phyloP scores from a whole-genome alignment of 2,113 vertebrate species.

The Sterna hirundo region DNA sequence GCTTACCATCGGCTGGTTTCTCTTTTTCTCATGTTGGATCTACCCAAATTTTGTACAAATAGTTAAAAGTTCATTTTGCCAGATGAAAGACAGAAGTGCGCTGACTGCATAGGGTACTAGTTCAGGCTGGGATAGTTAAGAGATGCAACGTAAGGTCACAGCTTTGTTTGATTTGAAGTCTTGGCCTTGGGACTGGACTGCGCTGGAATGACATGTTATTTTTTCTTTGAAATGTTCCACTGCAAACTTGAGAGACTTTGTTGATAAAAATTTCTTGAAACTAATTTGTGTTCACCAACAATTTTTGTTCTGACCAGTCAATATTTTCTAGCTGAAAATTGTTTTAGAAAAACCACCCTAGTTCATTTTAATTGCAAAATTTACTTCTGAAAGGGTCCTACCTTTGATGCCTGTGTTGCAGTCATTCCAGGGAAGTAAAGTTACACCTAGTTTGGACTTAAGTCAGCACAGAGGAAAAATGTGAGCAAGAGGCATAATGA shows the following conservation, averaged over 20 bases:
- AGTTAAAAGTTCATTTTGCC: neutral
- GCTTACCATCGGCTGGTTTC: neutral
- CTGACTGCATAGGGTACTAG: neutral
- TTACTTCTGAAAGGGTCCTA: neutral
- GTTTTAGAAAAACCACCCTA: neutral
- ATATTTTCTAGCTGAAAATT: neutral
- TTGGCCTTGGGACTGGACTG: neutral
- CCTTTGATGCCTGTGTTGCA: neutral
- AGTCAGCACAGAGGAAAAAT: neutral
- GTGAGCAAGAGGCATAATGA: neutral
- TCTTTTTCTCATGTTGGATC: neutral
- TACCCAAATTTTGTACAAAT: neutral
- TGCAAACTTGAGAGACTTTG: neutral
- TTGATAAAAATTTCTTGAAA: neutral
- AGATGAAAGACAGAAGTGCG: neutral
- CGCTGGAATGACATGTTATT: neutral
- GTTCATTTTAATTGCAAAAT: neutral
- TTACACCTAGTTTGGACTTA: fast-evolving
- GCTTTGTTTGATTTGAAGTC: neutral
- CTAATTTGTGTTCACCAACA: neutral
- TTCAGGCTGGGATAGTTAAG: neutral
- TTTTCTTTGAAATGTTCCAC: neutral
- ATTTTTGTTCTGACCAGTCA: neutral
- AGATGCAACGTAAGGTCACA: neutral
- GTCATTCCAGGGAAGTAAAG: neutral